Evolutionary conservation across 2,797 vertebrate species (phyloP).

Genomic region (Artibeus jamaicensis): DNA sequence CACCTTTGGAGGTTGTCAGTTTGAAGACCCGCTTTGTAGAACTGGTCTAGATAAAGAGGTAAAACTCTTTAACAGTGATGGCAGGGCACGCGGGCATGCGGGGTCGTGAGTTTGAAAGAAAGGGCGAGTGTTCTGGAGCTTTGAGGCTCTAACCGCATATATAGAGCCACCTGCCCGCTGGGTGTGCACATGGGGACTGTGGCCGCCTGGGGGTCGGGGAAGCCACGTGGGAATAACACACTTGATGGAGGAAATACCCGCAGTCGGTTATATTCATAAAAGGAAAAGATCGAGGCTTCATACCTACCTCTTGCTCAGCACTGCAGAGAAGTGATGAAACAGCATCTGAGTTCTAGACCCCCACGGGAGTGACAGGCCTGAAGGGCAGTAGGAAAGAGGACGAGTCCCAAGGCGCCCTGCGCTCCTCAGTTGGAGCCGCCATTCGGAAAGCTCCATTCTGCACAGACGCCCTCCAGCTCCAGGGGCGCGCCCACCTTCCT

Average conservation of each 20-base stretch:
- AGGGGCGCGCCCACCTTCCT: rapidly evolving
- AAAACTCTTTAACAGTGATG: background rate
- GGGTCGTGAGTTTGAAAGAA: background rate
- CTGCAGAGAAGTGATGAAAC: background rate
- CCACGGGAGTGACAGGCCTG: background rate
- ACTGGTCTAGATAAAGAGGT: background rate
- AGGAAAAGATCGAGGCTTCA: background rate
- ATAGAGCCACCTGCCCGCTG: rapidly evolving
- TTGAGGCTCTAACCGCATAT: background rate
- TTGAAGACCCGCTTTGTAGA: background rate
- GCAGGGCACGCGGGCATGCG: background rate
- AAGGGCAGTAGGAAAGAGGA: background rate
- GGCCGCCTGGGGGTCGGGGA: background rate
- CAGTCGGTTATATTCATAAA: background rate
- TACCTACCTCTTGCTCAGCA: background rate
- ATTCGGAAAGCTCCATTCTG: background rate
- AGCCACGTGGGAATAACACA: background rate
- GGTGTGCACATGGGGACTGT: background rate
- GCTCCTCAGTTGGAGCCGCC: background rate
- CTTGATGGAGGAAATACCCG: background rate
- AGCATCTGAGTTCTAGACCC: background rate
- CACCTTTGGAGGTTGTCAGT: background rate
- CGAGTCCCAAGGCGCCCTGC: rapidly evolving
- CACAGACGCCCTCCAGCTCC: rapidly evolving
- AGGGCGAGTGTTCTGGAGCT: background rate